A percentile compares a stretch with the other conserved stretches of the same genome.
Conservation (phyloP, 2,113 vertebrate species). For the Campylomormyrus numenius region DNA sequence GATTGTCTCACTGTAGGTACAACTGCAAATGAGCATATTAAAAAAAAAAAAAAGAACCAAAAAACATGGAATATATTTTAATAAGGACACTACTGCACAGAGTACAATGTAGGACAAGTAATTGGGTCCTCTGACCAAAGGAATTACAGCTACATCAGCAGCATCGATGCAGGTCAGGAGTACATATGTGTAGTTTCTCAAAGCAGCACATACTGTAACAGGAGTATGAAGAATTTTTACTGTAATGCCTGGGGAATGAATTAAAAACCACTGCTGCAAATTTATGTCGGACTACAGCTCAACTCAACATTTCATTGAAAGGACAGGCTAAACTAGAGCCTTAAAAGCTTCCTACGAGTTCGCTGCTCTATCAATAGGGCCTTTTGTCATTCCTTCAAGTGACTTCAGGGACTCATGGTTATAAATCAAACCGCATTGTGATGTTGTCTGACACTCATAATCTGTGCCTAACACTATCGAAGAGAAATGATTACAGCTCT, state of each 20-base stretch:
- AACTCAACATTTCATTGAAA: conserved; percentile 33
- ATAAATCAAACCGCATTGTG: conserved; percentile 37
- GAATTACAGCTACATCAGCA: neutral
- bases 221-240: neutral
- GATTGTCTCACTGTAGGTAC: neutral
- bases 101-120: conserved; percentile 6
- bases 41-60: neutral
- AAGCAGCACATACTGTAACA: neutral
- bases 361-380: conserved; percentile 37
- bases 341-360: conserved; percentile 30
- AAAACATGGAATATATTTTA: neutral
- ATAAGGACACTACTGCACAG: neutral
- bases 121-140: conserved; percentile 1
- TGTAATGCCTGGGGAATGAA: neutral
- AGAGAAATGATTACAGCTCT: conserved; percentile 28
- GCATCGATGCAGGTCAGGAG: neutral
- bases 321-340: conserved; percentile 29
- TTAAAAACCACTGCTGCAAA: conserved; percentile 19
- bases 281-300: conserved; percentile 24
- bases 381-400: conserved; percentile 34
- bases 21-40: neutral
- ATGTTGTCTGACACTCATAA: conserved; percentile 35
- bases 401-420: conserved; percentile 34
- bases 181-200: neutral
- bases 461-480: conserved; percentile 27